Base-by-base conservation (phyloP, 2,797 vertebrate genomes). In the Malurus leucopterus region DNA sequence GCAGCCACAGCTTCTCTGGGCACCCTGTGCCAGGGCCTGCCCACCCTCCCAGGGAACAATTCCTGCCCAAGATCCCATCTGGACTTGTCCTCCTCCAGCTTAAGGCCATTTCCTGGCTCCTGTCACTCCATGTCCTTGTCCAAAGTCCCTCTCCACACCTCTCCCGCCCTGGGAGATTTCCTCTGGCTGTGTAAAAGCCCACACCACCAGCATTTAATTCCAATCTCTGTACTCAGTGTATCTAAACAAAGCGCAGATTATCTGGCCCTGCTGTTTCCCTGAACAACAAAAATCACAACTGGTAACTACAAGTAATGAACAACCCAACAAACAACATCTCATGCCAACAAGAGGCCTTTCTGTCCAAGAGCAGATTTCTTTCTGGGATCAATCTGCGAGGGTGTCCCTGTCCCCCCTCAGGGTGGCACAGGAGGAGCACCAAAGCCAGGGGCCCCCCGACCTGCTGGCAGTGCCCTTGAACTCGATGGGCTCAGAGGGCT, bases 11-110 rank as follows among this genome's bases (percentile, higher is more conserved):
- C 59, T 30, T 7, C 34, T 47, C 51, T 55, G 74, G 36, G 36
- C 36, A 36, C 36, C 36, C 36, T 36, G 36, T 36, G 36, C 36
- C 36, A 57, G 43, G 12, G 1, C 18, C 34, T 57, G 1, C 62
- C 15, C 46, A 51, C 26, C 54, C 64, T 43, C 0, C 10, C 54
- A 68, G 13, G 13, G 20, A 79, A 8, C 5, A 58, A 79, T 50
- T 51, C 21, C 54, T 26, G 0, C 17, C 75, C n/a, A 51, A 46
- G 0, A 23, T 62, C 49, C 32, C 40, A 40, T 15, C 47, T 0
- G 8, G 0, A 15, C 32, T 32, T 38, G 32, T 1, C 9, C 8
- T 53, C 40, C 12, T 12, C 3, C 57, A 76, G 5, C 4, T 71
- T 75, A 49, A n/a, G 4, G 13, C 14, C 47, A 22, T 38, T 9